Conservation (phyloP, 2,113 vertebrate genomes). For the Halichoerus grypus region DNA sequence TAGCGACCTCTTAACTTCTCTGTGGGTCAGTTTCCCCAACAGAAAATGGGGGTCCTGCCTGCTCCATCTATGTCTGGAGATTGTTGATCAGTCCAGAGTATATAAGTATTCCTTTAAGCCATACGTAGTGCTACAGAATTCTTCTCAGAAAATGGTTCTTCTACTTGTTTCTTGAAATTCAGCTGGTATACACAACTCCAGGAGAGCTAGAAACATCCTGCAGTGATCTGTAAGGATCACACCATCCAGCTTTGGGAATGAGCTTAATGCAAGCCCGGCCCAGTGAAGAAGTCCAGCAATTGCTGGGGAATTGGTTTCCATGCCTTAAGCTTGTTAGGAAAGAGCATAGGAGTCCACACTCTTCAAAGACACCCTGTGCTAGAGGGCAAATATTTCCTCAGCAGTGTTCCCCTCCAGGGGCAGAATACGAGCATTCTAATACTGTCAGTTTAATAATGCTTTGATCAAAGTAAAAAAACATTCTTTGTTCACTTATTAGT, state of each 20-base stretch:
- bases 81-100: neutral
- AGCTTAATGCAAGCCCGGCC: neutral
- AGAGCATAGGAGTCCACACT: neutral
- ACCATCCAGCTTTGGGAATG: neutral
- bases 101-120: neutral
- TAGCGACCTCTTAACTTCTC: neutral
- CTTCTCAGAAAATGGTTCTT: conserved; percentile 16
- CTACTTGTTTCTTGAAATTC: neutral
- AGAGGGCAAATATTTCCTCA: neutral
- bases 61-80: neutral
- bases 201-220: conserved; percentile 22
- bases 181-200: neutral
- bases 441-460: conserved; percentile 35
- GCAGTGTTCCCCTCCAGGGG: neutral
- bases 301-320: neutral
- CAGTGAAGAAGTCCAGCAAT: neutral
- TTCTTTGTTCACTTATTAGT: conserved; percentile 49
- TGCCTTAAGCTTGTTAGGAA: conserved; percentile 26
- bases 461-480: conserved; percentile 8
- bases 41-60: neutral
- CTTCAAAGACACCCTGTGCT: neutral
- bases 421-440: neutral
- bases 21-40: neutral
- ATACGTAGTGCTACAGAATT: neutral
- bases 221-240: neutral